These are phyloP conservation scores for Lagopus muta DNA, from an alignment of 2,113 vertebrate species.

Conservation along the genomic window DNA sequence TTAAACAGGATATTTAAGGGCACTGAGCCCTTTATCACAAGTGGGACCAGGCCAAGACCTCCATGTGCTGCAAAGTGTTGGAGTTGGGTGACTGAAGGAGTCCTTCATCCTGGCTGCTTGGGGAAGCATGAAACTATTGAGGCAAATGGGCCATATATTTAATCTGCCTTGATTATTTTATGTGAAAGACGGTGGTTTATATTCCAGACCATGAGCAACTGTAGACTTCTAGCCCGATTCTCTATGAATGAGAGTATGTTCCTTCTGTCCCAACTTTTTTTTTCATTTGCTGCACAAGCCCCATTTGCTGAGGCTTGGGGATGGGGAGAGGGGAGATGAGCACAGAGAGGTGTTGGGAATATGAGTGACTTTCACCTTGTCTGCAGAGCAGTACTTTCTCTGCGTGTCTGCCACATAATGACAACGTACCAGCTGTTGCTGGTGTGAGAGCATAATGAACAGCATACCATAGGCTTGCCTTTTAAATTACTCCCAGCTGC, in stretches of 20 bases:
- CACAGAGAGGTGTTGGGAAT: background rate
- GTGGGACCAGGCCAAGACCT: background rate
- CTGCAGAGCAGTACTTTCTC: slow-evolving; percentile 6
- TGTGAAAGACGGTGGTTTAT: background rate
- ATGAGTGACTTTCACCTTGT: slow-evolving; percentile 44
- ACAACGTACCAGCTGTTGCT: slow-evolving; percentile 47
- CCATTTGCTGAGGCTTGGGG: background rate
- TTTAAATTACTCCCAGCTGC: slow-evolving; percentile 53
- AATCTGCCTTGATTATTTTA: background rate
- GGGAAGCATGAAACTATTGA: background rate
- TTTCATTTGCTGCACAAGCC: background rate
- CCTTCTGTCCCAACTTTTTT: background rate
- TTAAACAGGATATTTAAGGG: background rate
- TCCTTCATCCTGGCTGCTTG: background rate
- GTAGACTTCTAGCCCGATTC: background rate
- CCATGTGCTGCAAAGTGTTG: background rate
- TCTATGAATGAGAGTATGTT: background rate
- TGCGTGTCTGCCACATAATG: slow-evolving; percentile 24
- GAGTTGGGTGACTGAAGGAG: background rate
- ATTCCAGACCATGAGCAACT: background rate
- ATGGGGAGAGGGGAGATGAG: background rate
- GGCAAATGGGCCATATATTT: background rate
- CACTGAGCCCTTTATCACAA: background rate
- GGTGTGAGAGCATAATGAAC: slow-evolving; percentile 40
- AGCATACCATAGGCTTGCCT: slow-evolving; percentile 57